A percentile compares a stretch with the other conserved stretches of the same genome.
Evolutionary conservation across 2,113 vertebrate species (phyloP).

Genomic region (Pelusios castaneus): DNA sequence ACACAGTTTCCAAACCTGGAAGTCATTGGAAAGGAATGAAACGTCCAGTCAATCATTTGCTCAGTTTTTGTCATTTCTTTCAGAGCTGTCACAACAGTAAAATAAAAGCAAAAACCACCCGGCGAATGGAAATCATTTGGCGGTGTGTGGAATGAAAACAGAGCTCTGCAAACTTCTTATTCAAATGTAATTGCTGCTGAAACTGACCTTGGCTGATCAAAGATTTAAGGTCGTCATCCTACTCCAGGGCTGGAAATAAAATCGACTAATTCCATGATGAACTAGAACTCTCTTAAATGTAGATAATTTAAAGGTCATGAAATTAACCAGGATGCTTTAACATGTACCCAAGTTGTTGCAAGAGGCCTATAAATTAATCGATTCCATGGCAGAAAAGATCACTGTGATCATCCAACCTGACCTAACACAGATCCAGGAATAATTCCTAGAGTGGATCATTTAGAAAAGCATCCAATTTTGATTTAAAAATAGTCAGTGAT

Average conservation of each 20-base stretch:
- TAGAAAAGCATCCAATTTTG: not conserved
- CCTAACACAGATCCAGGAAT: not conserved
- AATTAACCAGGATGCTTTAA: conserved; percentile 1
- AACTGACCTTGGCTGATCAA: not conserved
- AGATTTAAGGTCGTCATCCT: not conserved
- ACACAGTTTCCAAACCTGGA: not conserved
- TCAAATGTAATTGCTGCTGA: not conserved
- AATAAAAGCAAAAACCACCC: not conserved
- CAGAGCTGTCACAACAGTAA: not conserved
- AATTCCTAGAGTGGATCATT: not conserved
- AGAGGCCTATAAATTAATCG: not conserved
- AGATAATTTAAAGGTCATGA: not conserved
- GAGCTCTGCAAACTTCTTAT: not conserved
- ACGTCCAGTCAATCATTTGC: accelerated
- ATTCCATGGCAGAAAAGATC: not conserved
- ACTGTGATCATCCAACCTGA: not conserved
- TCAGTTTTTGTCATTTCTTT: not conserved
- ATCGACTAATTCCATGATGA: not conserved
- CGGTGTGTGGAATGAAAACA: not conserved
- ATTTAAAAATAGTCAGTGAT: not conserved
- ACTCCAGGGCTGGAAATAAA: not conserved
- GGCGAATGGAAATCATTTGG: not conserved
- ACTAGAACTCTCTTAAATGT: not conserved
- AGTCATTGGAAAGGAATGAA: not conserved
- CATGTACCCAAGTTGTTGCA: not conserved